Conservation (phyloP, 2,113 vertebrate species). For the Scopus umbretta region DNA sequence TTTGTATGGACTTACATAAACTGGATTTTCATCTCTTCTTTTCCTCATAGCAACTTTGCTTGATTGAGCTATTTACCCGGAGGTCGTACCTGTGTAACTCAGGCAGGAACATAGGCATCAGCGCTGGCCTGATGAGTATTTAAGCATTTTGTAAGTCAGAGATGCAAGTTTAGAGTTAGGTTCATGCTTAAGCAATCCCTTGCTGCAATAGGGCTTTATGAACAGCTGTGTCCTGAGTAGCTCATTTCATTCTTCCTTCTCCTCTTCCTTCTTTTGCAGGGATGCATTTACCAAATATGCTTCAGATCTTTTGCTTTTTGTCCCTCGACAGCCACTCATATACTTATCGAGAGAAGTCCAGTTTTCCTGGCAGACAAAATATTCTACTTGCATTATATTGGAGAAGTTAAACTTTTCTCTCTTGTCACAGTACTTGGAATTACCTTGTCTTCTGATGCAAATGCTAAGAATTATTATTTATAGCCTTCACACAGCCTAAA, state of each 20-base stretch:
- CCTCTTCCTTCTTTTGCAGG: not conserved
- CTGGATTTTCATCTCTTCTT: not conserved
- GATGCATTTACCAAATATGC: not conserved
- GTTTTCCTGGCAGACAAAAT: not conserved
- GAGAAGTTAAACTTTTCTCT: not conserved
- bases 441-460: not conserved
- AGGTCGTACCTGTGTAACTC: not conserved
- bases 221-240: not conserved
- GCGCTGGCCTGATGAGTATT: not conserved
- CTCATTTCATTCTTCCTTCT: not conserved
- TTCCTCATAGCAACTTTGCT: not conserved
- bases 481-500: not conserved
- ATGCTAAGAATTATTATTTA: not conserved
- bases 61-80: not conserved
- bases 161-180: not conserved
- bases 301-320: not conserved
- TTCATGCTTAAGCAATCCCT: not conserved
- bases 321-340: not conserved
- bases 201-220: not conserved
- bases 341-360: not conserved
- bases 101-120: not conserved
- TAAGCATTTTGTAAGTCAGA: not conserved
- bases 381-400: not conserved
- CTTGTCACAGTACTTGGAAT: not conserved
- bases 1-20: not conserved